Base-by-base conservation (phyloP, 1,140 invertebrate genomes). In the Episyrphus balteatus region DNA sequence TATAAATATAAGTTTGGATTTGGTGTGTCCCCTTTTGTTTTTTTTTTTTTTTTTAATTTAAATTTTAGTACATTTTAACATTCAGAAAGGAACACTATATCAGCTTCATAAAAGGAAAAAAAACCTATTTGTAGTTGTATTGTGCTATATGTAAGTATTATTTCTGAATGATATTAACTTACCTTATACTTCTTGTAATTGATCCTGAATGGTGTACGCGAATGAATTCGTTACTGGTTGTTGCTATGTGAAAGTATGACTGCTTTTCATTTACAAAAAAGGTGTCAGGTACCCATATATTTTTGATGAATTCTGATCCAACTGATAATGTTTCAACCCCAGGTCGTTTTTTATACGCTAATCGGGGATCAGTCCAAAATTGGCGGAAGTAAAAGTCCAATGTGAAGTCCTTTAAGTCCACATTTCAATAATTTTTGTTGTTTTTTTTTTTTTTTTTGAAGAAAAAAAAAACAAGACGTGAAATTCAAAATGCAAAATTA, bases 201-300 rank as follows among this genome's bases (percentile, higher is more conserved):
- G 88, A 86, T 61, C 92, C 92, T 54, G 88, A 88, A 71, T 92
- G 84, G 75, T 91, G 86, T 71, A 96, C 93, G 55, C 92, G 79
- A 72, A 96, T 91, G 76, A 96, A 93, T 75, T 95, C 91, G 76
- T 96, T 94, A 73, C 86, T 92, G 57, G 92, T 95, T 67, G 93
- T 97, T 52, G 92, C 92, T 70, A 90, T 88, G 75, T 98, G 94
- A 77, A 97, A 96, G 77, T 94, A 94, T 52, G 92, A 94, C 74
- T 92, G 91, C 76, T 97, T 97, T 76, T 97, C 93, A 72, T 97
- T 98, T 61, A 90, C 92, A 76, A 96, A 96, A 76, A 95, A 95
- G 54, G 93, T 97, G 74, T 98, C 93, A 55, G 94, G 94, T 63
- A 96, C 90, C 93, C 93, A 97, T 70, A 97, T 92, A 72, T 92